phyloP scores from a whole-genome alignment of 2,888 invertebrate genomes.

The Siphlonurus alternatus region DNA sequence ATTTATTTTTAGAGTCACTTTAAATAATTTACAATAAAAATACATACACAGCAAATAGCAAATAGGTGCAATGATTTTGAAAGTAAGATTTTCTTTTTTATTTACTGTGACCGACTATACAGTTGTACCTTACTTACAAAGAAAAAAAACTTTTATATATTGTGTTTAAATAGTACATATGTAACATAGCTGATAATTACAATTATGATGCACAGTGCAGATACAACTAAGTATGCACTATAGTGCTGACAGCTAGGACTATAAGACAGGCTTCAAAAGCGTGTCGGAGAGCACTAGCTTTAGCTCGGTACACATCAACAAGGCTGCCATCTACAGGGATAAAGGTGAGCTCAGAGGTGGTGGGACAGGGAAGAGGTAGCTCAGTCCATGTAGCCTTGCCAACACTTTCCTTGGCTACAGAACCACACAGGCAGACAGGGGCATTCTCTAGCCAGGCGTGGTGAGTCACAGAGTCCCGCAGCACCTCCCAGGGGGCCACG shows the following conservation, averaged over 20 bases:
- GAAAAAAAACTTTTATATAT: no score
- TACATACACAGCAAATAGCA: neutral
- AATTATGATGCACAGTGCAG: no score
- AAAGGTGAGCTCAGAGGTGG: neutral
- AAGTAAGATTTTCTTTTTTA: no score
- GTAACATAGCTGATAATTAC: no score
- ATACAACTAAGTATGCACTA: neutral
- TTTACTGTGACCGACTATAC: no score
- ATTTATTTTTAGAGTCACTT: no score
- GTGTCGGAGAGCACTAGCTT: neutral
- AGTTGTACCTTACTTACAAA: no score
- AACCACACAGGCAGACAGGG: neutral
- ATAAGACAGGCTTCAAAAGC: neutral
- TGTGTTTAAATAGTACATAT: no score
- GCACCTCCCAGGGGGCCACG: neutral
- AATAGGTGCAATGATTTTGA: neutral
- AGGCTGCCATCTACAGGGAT: neutral
- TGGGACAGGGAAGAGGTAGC: neutral
- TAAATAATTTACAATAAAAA: no score
- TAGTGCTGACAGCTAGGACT: neutral
- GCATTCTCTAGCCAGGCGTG: neutral
- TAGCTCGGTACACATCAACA: neutral
- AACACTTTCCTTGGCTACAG: neutral
- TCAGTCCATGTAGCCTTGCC: neutral
- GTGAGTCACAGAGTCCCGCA: neutral